phyloP scores from a whole-genome alignment of 2,888 invertebrate genomes.

The Idaea biselata region DNA sequence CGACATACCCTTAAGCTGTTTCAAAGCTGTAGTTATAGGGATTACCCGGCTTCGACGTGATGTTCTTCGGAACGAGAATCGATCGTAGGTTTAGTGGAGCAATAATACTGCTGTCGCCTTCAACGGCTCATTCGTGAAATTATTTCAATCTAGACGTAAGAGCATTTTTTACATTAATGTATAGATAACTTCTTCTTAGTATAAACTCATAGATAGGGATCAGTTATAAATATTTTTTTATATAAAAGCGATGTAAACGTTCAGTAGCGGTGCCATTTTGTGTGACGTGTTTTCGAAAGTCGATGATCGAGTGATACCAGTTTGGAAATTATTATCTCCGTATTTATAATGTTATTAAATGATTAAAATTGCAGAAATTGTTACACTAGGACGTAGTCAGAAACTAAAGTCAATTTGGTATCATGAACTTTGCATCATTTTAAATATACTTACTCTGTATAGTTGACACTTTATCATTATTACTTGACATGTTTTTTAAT shows the following conservation, averaged over 20 bases:
- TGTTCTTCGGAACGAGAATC: constrained; percentile 38
- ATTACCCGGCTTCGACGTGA: constrained; percentile 35
- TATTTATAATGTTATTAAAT: constrained; percentile 15
- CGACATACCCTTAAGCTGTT: constrained; percentile 46
- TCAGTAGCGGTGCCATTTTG: constrained; percentile 70
- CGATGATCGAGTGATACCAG: constrained; percentile 29
- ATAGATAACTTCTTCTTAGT: constrained; percentile 59
- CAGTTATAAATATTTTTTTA: constrained; percentile 57
- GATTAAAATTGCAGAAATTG: constrained; percentile 12
- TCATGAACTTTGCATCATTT: constrained; percentile 32
- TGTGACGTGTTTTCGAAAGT: constrained; percentile 49
- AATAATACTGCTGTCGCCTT: constrained; percentile 52
- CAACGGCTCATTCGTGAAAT: constrained; percentile 52
- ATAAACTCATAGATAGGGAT: constrained; percentile 60
- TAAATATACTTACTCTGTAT: constrained; percentile 19
- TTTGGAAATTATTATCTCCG: constrained; percentile 21
- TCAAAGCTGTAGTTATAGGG: constrained; percentile 61
- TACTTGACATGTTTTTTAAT: neutral
- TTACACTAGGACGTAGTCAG: constrained; percentile 19
- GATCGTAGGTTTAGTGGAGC: constrained; percentile 46
- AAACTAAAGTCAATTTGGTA: constrained; percentile 31
- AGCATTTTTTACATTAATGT: constrained; percentile 58
- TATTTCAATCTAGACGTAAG: constrained; percentile 51
- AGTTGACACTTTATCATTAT: constrained; percentile 10
- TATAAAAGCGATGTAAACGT: constrained; percentile 51